These are phyloP conservation scores for Eledona agricola DNA, from an alignment of 2,888 invertebrate genomes.

Conservation along the genomic window DNA sequence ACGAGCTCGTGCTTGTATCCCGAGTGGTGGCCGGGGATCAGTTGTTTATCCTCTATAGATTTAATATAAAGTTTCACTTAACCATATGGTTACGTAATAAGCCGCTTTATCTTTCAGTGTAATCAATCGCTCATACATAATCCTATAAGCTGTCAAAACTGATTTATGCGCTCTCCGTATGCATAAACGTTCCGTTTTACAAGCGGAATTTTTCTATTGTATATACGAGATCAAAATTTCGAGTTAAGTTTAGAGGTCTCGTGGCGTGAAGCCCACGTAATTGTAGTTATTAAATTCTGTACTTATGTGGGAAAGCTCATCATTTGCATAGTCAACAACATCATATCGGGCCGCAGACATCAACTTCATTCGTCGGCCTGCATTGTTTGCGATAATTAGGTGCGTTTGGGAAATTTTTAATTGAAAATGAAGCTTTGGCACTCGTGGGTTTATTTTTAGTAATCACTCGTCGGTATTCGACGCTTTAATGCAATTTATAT, in stretches of 20 bases:
- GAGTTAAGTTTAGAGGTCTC: too few species aligned
- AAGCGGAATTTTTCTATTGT: too few species aligned
- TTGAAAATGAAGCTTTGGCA: conserved; percentile 33
- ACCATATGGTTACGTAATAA: conserved; percentile 45
- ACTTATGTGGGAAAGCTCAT: conserved; percentile 18
- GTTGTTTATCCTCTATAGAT: too few species aligned
- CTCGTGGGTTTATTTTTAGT: conserved; percentile 30
- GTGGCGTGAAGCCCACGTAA: too few species aligned
- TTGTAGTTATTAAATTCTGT: conserved; percentile 18
- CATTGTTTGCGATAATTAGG: conserved; percentile 1
- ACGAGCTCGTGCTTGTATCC: too few species aligned
- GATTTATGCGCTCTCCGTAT: conserved; percentile 45
- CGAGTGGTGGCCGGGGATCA: too few species aligned
- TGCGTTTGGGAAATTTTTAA: conserved; percentile 24
- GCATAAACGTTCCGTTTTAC: conserved; percentile 33
- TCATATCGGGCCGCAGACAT: conserved; percentile 4
- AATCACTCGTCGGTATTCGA: conserved; percentile 26
- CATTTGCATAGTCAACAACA: conserved; percentile 29
- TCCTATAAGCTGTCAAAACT: conserved; percentile 46
- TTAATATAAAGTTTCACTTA: conserved; percentile 43
- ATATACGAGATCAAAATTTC: conserved; percentile 1
- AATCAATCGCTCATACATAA: conserved; percentile 50
- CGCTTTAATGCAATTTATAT: conserved; percentile 24
- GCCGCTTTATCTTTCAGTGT: conserved; percentile 40
- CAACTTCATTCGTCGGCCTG: conserved; percentile 18